phyloP scores from a whole-genome alignment of 2,888 invertebrate genomes.

The Vannuccia rotundouncinata region DNA sequence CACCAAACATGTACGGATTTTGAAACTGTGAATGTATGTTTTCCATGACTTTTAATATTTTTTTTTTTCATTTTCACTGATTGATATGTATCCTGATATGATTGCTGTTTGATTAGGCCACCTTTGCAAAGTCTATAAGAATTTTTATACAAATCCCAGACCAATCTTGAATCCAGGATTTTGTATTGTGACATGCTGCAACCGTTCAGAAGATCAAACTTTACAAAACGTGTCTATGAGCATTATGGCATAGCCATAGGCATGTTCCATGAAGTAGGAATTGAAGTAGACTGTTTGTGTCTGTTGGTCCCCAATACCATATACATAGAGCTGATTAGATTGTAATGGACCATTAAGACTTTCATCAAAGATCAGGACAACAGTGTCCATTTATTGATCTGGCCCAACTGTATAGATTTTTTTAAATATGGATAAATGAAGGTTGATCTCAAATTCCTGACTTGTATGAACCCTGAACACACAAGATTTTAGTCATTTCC shows the following conservation, averaged over 20 bases:
- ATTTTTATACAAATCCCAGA: not conserved
- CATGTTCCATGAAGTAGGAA: constrained; percentile 20
- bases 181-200: not conserved
- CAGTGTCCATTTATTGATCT: constrained; percentile 17
- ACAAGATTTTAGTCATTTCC: too few relatives aligned
- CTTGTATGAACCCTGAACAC: too few relatives aligned
- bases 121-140: not conserved
- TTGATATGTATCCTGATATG: too few relatives aligned
- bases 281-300: constrained; percentile 18
- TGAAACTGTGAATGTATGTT: too few relatives aligned
- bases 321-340: constrained; percentile 12
- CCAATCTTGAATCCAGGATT: not conserved
- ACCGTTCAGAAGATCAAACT: not conserved
- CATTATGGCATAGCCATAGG: constrained; percentile 17
- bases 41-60: too few relatives aligned
- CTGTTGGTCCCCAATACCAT: constrained; percentile 7
- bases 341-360: constrained; percentile 23
- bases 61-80: too few relatives aligned
- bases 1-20: too few relatives aligned
- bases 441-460: too few relatives aligned
- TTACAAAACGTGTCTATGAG: not conserved
- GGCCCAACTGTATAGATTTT: not conserved
- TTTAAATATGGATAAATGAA: constrained; percentile 26
- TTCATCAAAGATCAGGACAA: not conserved
- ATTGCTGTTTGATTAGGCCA: not conserved